Percentiles rank a stretch among this genome's conserved stretches.
Conservation (phyloP, 2,113 vertebrate genomes). For the Prinia subflava region DNA sequence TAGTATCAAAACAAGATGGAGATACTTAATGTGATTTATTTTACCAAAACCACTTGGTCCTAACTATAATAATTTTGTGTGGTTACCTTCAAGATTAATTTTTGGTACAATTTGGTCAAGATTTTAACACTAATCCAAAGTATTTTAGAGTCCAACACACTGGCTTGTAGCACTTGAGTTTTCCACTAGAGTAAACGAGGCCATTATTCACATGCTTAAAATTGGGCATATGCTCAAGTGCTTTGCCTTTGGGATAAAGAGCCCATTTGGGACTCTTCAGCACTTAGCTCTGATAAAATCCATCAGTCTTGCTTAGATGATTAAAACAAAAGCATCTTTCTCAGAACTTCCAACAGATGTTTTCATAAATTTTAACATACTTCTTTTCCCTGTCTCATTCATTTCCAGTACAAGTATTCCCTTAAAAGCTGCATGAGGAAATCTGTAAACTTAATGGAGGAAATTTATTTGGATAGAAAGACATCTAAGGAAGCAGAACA, state of each 20-base stretch:
- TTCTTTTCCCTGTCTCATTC: constrained; percentile 32
- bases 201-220: constrained; percentile 51
- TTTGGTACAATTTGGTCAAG: background rate
- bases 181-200: background rate
- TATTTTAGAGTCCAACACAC: background rate
- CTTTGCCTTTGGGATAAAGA: constrained; percentile 43
- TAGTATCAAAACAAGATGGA: background rate
- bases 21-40: background rate
- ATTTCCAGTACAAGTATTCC: constrained; percentile 50
- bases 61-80: background rate
- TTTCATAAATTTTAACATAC: constrained; percentile 57
- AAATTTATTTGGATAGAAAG: constrained; percentile 55
- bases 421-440: constrained; percentile 46
- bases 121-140: background rate
- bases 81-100: accelerated
- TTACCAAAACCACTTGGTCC: background rate
- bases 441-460: constrained; percentile 44
- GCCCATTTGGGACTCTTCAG: constrained; percentile 15
- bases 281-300: constrained; percentile 53
- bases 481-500: constrained; percentile 22
- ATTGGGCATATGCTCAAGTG: constrained; percentile 44
- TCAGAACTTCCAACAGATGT: constrained; percentile 56
- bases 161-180: background rate
- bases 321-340: constrained; percentile 64
- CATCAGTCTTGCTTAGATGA: constrained; percentile 43